Evolutionary conservation across 2,888 invertebrate species (phyloP).

Genomic region (Trachelus tabidus): DNA sequence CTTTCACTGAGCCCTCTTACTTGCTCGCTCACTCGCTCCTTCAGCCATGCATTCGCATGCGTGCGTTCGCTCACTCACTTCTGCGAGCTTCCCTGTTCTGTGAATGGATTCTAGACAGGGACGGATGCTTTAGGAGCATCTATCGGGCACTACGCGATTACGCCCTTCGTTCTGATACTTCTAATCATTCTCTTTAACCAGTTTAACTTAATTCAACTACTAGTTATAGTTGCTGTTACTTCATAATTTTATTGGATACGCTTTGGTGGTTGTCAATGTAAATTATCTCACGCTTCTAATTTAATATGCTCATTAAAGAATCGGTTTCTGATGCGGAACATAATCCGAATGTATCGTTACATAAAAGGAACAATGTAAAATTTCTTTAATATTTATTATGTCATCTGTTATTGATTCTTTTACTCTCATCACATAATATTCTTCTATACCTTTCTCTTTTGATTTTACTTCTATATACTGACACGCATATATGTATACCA

Average conservation of each 20-base stretch:
- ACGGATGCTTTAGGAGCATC: conserved; percentile 17
- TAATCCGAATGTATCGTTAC: neutral
- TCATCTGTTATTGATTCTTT: neutral
- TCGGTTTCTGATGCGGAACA: neutral
- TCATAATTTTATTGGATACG: neutral
- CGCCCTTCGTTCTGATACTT: neutral
- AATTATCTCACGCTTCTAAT: neutral
- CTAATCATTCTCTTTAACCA: neutral
- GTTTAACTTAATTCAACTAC: neutral
- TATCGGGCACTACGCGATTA: neutral
- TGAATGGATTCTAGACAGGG: conserved; percentile 54
- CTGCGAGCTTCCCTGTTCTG: conserved; percentile 50
- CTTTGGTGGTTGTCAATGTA: neutral
- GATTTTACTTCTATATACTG: too few relatives aligned
- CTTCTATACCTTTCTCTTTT: neutral
- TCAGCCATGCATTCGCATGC: neutral
- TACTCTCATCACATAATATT: neutral
- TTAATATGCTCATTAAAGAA: neutral
- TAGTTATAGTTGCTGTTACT: neutral
- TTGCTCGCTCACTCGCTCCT: conserved; percentile 39
- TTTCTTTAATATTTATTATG: neutral
- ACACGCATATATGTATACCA: neutral
- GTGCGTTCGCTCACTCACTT: conserved; percentile 23
- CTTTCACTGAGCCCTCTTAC: conserved; percentile 9
- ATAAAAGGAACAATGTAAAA: neutral